Percentiles rank a stretch among this genome's conserved stretches.
Conservation (phyloP, 1,140 invertebrate species). For the Cydia amplana region DNA sequence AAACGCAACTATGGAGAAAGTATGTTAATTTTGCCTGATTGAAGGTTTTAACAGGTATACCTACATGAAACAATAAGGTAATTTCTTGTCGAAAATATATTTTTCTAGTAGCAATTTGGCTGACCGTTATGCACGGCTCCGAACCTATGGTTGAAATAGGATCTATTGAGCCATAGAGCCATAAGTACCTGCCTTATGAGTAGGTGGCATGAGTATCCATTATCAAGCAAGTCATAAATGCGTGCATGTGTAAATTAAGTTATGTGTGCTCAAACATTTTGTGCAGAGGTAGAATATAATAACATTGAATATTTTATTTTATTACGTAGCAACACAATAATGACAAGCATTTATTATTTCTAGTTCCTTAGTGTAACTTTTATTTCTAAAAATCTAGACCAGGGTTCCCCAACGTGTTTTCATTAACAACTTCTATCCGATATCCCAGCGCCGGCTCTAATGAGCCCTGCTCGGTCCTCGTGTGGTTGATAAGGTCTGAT, state of each 20-base stretch:
- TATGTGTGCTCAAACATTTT: slow-evolving; percentile 55
- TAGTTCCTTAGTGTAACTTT: slow-evolving; percentile 14
- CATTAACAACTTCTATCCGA: not conserved
- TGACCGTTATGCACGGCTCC: not conserved
- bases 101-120: not conserved
- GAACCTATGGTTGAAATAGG: not conserved
- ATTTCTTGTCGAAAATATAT: no score
- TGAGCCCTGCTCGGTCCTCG: not conserved
- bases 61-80: no score
- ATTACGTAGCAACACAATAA: slow-evolving; percentile 54
- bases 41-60: no score
- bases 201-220: not conserved
- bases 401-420: not conserved
- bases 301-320: slow-evolving; percentile 31
- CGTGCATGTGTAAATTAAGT: slow-evolving; percentile 44
- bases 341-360: slow-evolving; percentile 44
- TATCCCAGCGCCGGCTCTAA: not conserved
- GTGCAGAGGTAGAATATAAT: slow-evolving; percentile 50
- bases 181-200: not conserved
- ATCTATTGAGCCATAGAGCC: not conserved
- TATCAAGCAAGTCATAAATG: slow-evolving; percentile 20
- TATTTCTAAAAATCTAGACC: slow-evolving; percentile 4
- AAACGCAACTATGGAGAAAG: no score
- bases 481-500: slow-evolving; percentile 37
- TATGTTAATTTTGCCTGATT: no score